These are phyloP conservation scores for Ceratina calcarata DNA, from an alignment of 1,140 invertebrate genomes.

Conservation along the genomic window DNA sequence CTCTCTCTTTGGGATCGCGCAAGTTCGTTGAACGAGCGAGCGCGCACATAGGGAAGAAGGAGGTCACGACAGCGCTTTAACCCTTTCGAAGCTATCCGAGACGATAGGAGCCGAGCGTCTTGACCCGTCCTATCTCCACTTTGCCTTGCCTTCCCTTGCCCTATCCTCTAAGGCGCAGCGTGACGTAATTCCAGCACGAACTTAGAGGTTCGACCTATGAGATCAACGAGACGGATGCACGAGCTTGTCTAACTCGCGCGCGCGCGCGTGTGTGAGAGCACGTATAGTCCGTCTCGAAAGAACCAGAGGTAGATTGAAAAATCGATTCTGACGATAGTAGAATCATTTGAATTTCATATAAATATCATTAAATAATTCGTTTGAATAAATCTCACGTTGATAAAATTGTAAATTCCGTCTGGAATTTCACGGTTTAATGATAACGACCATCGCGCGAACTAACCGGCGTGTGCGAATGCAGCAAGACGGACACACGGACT, in stretches of 20 bases:
- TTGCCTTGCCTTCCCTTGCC: slow-evolving; percentile 38
- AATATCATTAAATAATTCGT: too few species aligned
- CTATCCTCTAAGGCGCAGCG: slow-evolving; percentile 64
- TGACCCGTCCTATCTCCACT: slow-evolving; percentile 69
- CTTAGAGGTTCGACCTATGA: slow-evolving; percentile 58
- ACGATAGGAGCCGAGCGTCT: slow-evolving; percentile 63
- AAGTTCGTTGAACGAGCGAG: slow-evolving; percentile 47
- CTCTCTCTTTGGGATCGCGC: slow-evolving; percentile 11
- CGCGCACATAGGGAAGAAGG: slow-evolving; percentile 43
- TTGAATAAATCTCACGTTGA: too few species aligned
- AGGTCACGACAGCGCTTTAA: slow-evolving; percentile 70
- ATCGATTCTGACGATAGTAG: too few species aligned
- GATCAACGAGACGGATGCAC: slow-evolving; percentile 48
- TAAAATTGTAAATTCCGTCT: too few species aligned
- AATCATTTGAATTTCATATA: too few species aligned
- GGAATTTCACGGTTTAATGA: too few species aligned
- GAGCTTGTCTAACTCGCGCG: not conserved
- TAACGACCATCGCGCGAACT: too few species aligned
- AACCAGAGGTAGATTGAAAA: too few species aligned
- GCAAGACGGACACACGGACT: not conserved
- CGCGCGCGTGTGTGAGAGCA: not conserved
- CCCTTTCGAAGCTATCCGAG: slow-evolving; percentile 67
- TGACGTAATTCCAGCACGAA: slow-evolving; percentile 71
- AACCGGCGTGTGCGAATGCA: not conserved
- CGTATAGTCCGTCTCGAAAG: too few species aligned